A percentile compares a stretch with the other conserved stretches of the same genome.
Conservation (phyloP, 2,888 invertebrate genomes). For the Mesorhabditis sp. region DNA sequence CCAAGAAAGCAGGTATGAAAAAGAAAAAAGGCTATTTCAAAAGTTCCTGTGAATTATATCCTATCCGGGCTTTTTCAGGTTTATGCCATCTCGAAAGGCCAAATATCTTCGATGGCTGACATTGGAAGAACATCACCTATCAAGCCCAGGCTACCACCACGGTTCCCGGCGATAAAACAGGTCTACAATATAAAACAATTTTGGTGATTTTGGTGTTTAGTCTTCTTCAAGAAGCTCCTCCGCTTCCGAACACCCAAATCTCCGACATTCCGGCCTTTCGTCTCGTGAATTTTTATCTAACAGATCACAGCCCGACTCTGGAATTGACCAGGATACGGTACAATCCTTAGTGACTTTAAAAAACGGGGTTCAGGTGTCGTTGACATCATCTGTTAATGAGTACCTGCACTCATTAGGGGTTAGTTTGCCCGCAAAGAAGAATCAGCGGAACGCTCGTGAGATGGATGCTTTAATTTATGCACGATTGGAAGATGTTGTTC, state of each 20-base stretch:
- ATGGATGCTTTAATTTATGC: neutral
- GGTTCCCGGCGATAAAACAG: constrained; percentile 6
- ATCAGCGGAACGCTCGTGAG: neutral
- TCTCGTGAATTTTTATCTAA: constrained; percentile 16
- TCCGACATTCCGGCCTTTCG: constrained; percentile 8
- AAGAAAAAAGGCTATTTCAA: neutral
- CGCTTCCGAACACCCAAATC: neutral
- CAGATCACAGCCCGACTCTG: constrained; percentile 47
- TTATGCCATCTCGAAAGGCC: constrained; percentile 10
- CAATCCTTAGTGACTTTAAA: neutral
- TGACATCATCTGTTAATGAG: constrained; percentile 1
- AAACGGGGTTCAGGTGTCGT: constrained; percentile 1
- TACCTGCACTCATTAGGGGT: constrained; percentile 2
- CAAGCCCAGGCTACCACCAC: constrained; percentile 15
- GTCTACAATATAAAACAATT: neutral
- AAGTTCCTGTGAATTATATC: neutral
- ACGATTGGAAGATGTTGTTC: neutral
- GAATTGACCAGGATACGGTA: constrained; percentile 49
- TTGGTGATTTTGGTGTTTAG: neutral
- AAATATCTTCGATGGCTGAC: constrained; percentile 18
- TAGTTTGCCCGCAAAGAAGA: neutral
- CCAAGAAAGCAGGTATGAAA: constrained; percentile 18
- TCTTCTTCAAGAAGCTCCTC: neutral
- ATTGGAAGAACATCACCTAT: constrained; percentile 22
- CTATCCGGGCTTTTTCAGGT: constrained; percentile 9